Conservation (phyloP, 1,140 invertebrate genomes). For the Caenorhabditis inopinata region DNA sequence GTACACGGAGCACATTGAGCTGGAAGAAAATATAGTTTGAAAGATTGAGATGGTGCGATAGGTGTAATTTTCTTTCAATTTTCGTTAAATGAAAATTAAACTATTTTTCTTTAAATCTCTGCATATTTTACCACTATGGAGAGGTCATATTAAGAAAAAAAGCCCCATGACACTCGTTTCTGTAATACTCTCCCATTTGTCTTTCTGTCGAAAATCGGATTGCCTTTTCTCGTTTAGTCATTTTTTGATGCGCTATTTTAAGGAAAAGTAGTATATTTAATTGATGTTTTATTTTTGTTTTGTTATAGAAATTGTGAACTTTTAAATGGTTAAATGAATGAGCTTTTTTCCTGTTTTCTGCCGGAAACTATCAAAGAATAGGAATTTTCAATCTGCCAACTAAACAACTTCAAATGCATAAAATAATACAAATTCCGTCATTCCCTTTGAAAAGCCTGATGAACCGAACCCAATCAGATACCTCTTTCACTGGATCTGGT, state of each 20-base stretch:
- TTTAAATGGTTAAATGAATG: neutral
- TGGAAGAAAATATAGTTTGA: conserved; percentile 10
- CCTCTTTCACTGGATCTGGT: too few species aligned
- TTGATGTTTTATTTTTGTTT: too few species aligned
- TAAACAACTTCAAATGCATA: too few species aligned
- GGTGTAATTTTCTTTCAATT: neutral
- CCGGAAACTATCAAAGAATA: too few species aligned
- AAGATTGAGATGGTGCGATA: neutral
- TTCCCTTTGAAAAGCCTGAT: too few species aligned
- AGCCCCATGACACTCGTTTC: neutral
- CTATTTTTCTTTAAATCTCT: neutral
- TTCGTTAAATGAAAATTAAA: neutral
- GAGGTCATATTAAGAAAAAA: neutral
- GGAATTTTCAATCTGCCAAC: too few species aligned
- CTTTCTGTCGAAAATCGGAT: conserved; percentile 29
- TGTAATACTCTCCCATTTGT: conserved; percentile 28
- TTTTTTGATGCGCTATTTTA: neutral
- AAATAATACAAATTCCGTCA: too few species aligned
- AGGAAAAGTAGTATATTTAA: too few species aligned
- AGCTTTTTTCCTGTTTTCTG: too few species aligned
- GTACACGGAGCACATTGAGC: conserved; percentile 67
- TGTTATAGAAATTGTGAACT: neutral
- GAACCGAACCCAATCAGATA: too few species aligned
- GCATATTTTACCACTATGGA: neutral
- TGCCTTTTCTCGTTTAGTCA: neutral